Conservation (phyloP, 1,140 invertebrate genomes). For the Nasonia longicornis region DNA sequence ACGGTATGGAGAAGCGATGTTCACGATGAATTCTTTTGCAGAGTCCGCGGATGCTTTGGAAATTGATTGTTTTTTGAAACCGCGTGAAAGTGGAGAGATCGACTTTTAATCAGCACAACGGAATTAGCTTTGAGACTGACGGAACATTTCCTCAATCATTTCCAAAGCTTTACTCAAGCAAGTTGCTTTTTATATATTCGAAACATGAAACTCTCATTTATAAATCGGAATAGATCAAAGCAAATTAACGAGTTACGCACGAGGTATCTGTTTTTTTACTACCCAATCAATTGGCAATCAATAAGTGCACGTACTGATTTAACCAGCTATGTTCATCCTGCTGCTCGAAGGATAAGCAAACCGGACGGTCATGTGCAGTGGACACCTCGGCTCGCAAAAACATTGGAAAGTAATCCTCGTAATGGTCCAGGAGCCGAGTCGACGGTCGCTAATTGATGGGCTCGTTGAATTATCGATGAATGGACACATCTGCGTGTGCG, state of each 20-base stretch:
- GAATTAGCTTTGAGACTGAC: too few relatives aligned
- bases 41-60: too few relatives aligned
- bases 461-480: slow-evolving; percentile 53
- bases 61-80: too few relatives aligned
- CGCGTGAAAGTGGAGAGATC: too few relatives aligned
- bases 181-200: too few relatives aligned
- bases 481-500: slow-evolving; percentile 17
- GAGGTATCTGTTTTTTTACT: neutral
- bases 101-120: too few relatives aligned
- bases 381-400: neutral
- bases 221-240: neutral
- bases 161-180: too few relatives aligned
- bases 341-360: neutral
- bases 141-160: too few relatives aligned
- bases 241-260: neutral
- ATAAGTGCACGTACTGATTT: neutral
- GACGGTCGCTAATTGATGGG: slow-evolving; percentile 51
- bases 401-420: slow-evolving; percentile 55
- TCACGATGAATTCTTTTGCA: too few relatives aligned
- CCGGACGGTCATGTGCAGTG: neutral
- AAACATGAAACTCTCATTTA: neutral
- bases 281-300: neutral
- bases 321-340: neutral
- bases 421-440: slow-evolving; percentile 51
- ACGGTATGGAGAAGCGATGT: too few relatives aligned